Evolutionary conservation across 2,113 vertebrate genomes (phyloP), one percentile per base, ranked within the genome.

Genomic region (Sapajus apella): DNA sequence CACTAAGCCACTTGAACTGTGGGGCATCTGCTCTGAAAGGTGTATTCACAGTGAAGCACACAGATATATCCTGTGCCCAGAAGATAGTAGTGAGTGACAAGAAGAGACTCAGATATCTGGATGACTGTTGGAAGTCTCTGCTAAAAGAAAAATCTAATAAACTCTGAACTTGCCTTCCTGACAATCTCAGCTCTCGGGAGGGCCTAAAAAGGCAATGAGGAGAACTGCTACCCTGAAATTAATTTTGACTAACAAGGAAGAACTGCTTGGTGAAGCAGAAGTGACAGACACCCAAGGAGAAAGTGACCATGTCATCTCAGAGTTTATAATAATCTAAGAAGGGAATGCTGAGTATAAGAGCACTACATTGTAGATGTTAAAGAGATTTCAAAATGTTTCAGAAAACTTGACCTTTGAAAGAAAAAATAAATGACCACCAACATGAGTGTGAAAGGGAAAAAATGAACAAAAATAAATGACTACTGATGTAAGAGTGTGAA

Each of bases 241-340:
- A 96, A 93, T 90, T 97, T 93, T 96, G 82, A 93, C 79, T 87
- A 96, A 95, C 45, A 37, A 96, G 64, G 76, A 96, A 96, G 56
- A 97, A 64, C 52, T 90, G 47, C 37, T 91, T 40, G 30, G 75
- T 93, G 75, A 92, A 96, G 80, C 43, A 66, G 89, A 98, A 97
- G 86, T 80, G 95, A 90, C 79, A 93, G 58, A 32, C 37, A 87
- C 55, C 32, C 43, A 75, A 80, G 52, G 52, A 91, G 89, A 91
- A 91, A 94, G 56, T 81, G 80, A 45, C 90, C 84, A 56, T 76
- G 87, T 70, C 85, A 68, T 68, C 80, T 95, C 55, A 75, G 56
- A 94, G 61, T 92, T 96, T 68, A 84, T 58, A 90, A 73, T 72
- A 90, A 47, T 55, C 70, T 50, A 56, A 32, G 35, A 95, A 95